Evolutionary conservation across 2,797 vertebrate genomes (phyloP).

Genomic region (Premnoplex brunnescens): DNA sequence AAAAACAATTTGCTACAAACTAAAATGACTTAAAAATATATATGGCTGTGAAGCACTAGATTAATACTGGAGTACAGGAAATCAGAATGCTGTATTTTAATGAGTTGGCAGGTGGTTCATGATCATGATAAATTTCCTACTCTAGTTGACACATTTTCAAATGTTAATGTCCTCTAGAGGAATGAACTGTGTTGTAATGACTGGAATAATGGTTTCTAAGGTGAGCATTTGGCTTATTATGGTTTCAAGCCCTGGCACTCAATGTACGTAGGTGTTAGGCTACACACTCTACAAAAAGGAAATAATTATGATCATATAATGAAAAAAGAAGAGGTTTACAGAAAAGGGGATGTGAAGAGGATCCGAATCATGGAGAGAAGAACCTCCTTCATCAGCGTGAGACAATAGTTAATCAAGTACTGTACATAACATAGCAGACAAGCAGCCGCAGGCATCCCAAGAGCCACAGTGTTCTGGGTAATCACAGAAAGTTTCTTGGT

Average conservation of each 20-base stretch:
- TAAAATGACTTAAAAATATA: conserved; percentile 56
- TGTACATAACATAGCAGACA: not conserved
- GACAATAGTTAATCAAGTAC: conserved; percentile 72
- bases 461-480: not conserved
- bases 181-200: conserved; percentile 78
- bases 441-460: conserved; percentile 23
- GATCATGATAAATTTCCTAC: conserved; percentile 73
- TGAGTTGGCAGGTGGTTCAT: conserved; percentile 70
- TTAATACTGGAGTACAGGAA: conserved; percentile 50
- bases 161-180: conserved; percentile 77
- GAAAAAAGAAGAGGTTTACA: conserved; percentile 63
- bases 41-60: conserved; percentile 51
- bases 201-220: conserved; percentile 74
- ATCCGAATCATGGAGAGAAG: conserved; percentile 48
- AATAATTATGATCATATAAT: conserved; percentile 64
- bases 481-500: conserved; percentile 37
- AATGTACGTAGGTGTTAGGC: conserved; percentile 69
- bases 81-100: conserved; percentile 71
- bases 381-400: conserved; percentile 56
- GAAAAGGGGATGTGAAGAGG: conserved; percentile 61
- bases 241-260: conserved; percentile 71
- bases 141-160: conserved; percentile 77
- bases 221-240: conserved; percentile 73
- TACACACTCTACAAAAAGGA: conserved; percentile 61
- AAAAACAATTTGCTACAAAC: conserved; percentile 28